Conservation (phyloP, 2,113 vertebrate species). For the Pteruthius melanotis region DNA sequence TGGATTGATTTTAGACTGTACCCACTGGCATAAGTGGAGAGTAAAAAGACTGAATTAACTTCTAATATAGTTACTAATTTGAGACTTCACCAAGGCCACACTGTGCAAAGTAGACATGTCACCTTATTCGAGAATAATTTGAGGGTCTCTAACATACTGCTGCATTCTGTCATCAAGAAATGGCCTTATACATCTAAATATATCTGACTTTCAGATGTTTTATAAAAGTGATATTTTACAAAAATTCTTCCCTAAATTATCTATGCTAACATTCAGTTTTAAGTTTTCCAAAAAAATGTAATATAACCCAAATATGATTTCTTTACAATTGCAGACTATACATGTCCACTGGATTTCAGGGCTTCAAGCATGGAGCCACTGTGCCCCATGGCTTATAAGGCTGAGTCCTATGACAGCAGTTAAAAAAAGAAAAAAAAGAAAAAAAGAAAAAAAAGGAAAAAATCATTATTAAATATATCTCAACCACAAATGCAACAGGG, state of each 20-base stretch:
- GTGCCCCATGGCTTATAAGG: background rate
- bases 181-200: background rate
- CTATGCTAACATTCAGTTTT: background rate
- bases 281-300: background rate
- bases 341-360: background rate
- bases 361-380: background rate
- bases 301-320: background rate
- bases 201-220: background rate
- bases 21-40: background rate
- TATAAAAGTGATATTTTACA: background rate
- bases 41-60: background rate
- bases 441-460: background rate
- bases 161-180: background rate
- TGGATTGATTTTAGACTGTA: background rate
- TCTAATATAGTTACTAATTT: background rate
- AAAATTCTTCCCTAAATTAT: background rate
- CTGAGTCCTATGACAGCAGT: fast-evolving
- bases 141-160: background rate
- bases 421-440: background rate
- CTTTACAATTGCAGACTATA: background rate
- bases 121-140: background rate
- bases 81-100: background rate
- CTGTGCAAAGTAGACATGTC: background rate
- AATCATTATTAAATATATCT: background rate
- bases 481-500: background rate